Evolutionary conservation across 2,113 vertebrate genomes (phyloP), one percentile per base, ranked within the genome.

Genomic region (Osmerus mordax): DNA sequence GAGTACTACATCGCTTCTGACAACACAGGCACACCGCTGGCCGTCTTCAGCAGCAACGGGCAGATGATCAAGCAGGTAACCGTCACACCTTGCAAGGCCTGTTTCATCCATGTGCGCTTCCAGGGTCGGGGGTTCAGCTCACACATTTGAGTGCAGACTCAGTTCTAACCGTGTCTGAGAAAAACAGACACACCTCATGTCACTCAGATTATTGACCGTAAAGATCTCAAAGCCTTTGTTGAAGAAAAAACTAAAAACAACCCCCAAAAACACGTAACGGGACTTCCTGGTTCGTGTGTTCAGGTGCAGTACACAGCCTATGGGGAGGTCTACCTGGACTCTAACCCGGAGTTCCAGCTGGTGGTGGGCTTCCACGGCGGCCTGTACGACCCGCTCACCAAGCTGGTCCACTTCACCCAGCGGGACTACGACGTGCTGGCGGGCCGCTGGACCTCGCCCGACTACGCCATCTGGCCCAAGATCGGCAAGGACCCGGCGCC

Each of bases 1-100:
- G 97, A 99, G 75, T 99, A 96, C 74, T 99, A 99, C 0, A 95
- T 99, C 0, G 97, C 97, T 23, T 98, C 97, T 0, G 97, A 99
- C 83, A 99, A 98, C 91, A 99, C 96, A 0, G 97, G 97, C 68
- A 99, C 97, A 2, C 97, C 97, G 0, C 82, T 99, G 74, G 97
- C 97, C 0, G 97, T 98, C 70, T 99, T 99, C 91, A 99, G 97
- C 90, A 99, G 97, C 91, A 98, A 98, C 0, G 97, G 97, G 1
- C 95, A 98, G 77, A 98, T 99, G 97, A 96, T 99, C 89, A 99
- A 99, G 83, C 96, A 98, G 87, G 89, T 91, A 89, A 47, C 41
- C 41, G 9, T 47, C 9, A 47, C 9, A 47, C 41, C 41, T 12
- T 2, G 41, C 32, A 6, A 5, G 32, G 32, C 7, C 36, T 41